Evolutionary conservation across 1,140 invertebrate species (phyloP).

Genomic region (Nylanderia fulva): DNA sequence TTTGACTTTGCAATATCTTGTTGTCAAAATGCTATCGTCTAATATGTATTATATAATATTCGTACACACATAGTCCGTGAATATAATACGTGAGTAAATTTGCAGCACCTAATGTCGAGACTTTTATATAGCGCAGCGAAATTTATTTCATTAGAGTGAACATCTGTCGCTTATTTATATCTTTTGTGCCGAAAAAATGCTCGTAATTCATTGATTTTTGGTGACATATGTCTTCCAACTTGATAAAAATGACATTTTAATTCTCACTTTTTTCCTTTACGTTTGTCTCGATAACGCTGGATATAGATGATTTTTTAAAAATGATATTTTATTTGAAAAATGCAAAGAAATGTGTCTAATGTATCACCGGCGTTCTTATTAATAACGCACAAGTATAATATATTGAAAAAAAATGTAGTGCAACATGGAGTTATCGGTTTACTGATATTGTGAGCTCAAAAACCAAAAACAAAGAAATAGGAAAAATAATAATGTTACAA

Average conservation of each 20-base stretch:
- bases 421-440: slow-evolving; percentile 55
- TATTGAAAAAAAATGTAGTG: slow-evolving; percentile 36
- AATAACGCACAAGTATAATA: slow-evolving; percentile 67
- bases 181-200: slow-evolving; percentile 34
- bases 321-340: slow-evolving; percentile 14
- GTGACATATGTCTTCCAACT: slow-evolving; percentile 65
- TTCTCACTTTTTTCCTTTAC: background rate
- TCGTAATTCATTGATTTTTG: slow-evolving; percentile 29
- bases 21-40: slow-evolving; percentile 61
- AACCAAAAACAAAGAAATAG: slow-evolving; percentile 30
- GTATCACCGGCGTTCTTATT: slow-evolving; percentile 38
- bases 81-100: slow-evolving; percentile 64
- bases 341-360: slow-evolving; percentile 34
- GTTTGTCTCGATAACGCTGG: background rate
- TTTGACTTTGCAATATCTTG: slow-evolving; percentile 53
- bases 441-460: slow-evolving; percentile 66
- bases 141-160: slow-evolving; percentile 35
- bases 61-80: slow-evolving; percentile 58
- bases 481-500: slow-evolving; percentile 62
- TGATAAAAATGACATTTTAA: background rate
- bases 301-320: background rate
- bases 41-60: slow-evolving; percentile 69
- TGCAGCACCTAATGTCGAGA: slow-evolving; percentile 54
- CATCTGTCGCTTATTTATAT: slow-evolving; percentile 24
- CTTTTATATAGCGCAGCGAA: slow-evolving; percentile 54